Evolutionary conservation across 2,113 vertebrate genomes (phyloP).

Genomic region (Ameiurus melas): DNA sequence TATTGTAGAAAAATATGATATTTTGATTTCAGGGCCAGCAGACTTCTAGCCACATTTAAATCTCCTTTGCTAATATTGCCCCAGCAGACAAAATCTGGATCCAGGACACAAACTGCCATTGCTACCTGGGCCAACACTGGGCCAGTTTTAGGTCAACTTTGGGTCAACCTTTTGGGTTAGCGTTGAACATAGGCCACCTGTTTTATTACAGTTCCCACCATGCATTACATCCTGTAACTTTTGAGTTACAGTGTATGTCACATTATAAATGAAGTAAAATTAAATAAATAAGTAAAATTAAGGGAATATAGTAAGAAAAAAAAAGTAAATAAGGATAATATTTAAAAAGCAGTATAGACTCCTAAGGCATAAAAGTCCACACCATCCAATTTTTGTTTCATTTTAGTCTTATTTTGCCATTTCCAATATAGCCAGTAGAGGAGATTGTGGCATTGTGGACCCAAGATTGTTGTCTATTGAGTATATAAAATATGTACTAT

Average conservation of each 20-base stretch:
- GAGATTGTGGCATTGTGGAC: not conserved
- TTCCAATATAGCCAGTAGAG: not conserved
- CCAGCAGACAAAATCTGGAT: not conserved
- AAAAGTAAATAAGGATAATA: not conserved
- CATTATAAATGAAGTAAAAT: not conserved
- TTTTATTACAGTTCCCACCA: not conserved
- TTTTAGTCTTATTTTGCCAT: not conserved
- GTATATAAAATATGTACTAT: not conserved
- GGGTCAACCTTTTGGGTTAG: not conserved
- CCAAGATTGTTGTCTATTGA: not conserved
- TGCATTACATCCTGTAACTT: not conserved
- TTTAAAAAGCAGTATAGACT: not conserved
- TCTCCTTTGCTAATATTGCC: no score
- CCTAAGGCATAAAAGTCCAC: not conserved
- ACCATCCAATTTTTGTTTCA: not conserved
- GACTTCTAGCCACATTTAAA: not conserved
- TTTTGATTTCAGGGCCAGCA: not conserved
- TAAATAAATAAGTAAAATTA: not conserved
- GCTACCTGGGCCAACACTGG: not conserved
- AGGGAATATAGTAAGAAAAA: not conserved
- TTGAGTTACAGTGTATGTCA: not conserved
- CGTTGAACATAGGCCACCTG: not conserved
- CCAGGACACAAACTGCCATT: not conserved
- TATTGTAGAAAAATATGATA: not conserved
- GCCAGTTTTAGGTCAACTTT: not conserved